Evolutionary conservation across 2,888 invertebrate species (phyloP), one percentile per base, ranked within the genome.

Genomic region (Drosophila demipolita): DNA sequence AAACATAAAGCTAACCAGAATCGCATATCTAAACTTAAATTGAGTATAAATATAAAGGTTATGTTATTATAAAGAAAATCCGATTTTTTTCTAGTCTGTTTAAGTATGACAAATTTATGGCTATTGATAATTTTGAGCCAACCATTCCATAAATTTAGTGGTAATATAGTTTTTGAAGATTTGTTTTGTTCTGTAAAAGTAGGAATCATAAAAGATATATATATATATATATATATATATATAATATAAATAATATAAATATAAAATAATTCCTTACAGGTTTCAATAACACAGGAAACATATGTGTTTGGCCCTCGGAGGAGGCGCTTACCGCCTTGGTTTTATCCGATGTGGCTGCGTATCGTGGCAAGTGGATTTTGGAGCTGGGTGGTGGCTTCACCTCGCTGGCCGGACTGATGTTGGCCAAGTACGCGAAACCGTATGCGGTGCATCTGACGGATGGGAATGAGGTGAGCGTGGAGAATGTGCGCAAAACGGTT

Each of bases 311-410:
- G 96, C 96, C 96, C 17, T 96, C 96, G 1, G 96, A 96, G 92
- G 96, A 96, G 92, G 95, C 96, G 5, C 92, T 97, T 57, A 95
- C 96, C 4, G 95, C 96, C 80, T 96, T 96, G 87, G 93, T 95
- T 52, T 93, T 97, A 64, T 94, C 95, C 80, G 95, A 97, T 90
- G 92, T 94, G 58, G 89, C 93, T n/a, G 92, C 95, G 48, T 97
- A 96, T 92, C 93, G 94, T n/a, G 94, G 94, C 73, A 96, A 95
- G 91, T 94, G 94, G 89, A 95, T 97, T 33, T 94, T 97, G 83
- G 97, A 97, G 92, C 93, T 97, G 50, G 97, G 97, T 3, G 97
- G 97, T 23, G 97, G 97, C 4, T 97, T 97, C 96, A 96, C 97
- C 26, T 97, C 97, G 82, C 93, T 97, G 36, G 96, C 97, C 9